Percentiles rank a stretch among this genome's conserved stretches.
phyloP scores from a whole-genome alignment of 2,888 invertebrate genomes.

The Bhutanitis thaidina region DNA sequence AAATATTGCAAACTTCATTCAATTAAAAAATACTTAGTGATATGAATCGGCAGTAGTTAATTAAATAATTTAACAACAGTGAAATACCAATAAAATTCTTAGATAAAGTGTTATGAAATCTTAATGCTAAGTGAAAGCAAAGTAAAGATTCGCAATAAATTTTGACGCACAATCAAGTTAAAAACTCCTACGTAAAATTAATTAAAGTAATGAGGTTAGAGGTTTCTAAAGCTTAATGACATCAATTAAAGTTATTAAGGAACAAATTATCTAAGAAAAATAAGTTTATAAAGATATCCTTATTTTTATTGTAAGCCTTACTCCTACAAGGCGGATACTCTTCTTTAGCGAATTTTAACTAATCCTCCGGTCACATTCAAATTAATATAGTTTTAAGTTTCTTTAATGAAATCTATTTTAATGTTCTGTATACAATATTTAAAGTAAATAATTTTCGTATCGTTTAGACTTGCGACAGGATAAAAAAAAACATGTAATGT shows the following conservation, averaged over 20 bases:
- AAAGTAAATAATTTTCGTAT: no score
- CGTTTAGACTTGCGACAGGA: no score
- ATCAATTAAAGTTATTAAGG: constrained; percentile 24
- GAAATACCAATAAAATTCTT: no score
- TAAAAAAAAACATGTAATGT: no score
- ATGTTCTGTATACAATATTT: no score
- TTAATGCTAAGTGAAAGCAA: no score
- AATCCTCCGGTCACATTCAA: neutral
- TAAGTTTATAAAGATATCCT: constrained; percentile 26
- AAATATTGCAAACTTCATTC: constrained; percentile 18
- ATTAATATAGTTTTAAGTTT: neutral
- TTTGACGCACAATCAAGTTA: neutral
- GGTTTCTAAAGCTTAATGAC: constrained; percentile 1
- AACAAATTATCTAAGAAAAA: constrained; percentile 29
- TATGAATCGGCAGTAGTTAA: constrained; percentile 15
- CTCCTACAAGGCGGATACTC: constrained; percentile 68
- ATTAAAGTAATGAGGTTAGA: constrained; percentile 15
- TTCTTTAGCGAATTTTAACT: constrained; percentile 53
- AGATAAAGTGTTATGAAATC: no score
- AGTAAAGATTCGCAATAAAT: no score
- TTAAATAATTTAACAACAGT: neutral
- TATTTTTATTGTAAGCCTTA: constrained; percentile 54
- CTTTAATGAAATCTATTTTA: neutral
- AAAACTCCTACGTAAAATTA: constrained; percentile 7
- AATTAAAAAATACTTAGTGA: constrained; percentile 15